phyloP scores from a whole-genome alignment of 1,140 invertebrate genomes.

The Lysiphlebus fabarum region DNA sequence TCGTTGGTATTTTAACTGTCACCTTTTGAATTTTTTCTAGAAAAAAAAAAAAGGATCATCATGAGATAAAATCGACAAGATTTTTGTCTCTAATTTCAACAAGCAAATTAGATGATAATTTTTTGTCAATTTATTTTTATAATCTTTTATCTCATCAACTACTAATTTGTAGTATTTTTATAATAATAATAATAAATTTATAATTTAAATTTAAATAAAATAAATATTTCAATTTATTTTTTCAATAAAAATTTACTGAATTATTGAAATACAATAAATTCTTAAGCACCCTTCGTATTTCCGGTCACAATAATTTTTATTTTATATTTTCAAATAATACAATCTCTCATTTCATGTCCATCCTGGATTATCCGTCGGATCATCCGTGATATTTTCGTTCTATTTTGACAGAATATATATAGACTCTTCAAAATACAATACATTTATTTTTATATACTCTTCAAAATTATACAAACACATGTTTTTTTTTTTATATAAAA shows the following conservation, averaged over 20 bases:
- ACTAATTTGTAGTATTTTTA: no score
- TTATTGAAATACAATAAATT: no score
- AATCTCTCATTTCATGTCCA: not conserved
- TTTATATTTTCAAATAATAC: no score
- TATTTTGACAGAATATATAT: conserved; percentile 42
- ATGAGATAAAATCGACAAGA: conserved; percentile 23
- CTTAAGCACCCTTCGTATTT: no score
- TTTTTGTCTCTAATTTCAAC: conserved; percentile 24
- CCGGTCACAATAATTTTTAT: no score
- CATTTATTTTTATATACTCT: not conserved
- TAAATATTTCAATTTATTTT: no score
- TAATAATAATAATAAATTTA: no score
- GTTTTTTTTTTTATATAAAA: conserved; percentile 22
- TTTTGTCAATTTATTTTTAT: conserved; percentile 16
- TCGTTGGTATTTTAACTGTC: no score
- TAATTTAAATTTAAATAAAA: no score
- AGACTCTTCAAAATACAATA: conserved; percentile 11
- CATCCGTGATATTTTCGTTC: conserved; percentile 39
- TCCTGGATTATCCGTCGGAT: conserved; percentile 35
- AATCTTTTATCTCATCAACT: conserved; percentile 14
- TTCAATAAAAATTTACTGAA: no score
- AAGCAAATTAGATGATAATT: conserved; percentile 26
- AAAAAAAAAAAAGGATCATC: not conserved
- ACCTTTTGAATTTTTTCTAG: no score
- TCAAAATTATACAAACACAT: not conserved